Base-by-base conservation (phyloP, 2,113 vertebrate species). In the Paraplagusia blochii region DNA sequence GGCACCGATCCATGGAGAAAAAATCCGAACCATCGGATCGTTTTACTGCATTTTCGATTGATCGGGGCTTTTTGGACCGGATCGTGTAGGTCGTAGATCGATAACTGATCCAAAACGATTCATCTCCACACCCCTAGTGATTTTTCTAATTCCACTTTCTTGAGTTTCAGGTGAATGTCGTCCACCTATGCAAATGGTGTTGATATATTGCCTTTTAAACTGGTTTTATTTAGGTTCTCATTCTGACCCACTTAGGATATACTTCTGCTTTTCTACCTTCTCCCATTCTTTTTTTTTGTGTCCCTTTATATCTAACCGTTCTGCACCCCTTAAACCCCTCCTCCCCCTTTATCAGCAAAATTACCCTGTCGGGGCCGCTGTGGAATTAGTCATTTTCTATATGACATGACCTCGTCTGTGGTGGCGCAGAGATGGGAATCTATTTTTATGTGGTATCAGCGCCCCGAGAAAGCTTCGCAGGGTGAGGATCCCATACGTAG, bases 311-410 rank as follows among this genome's bases (percentile, higher is more conserved):
- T 69, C 74, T 79, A 77, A 81, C 50, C 42, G 74, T 69, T 72
- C 68, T 72, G 53, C 43, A 29, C 77, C 79, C 66, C 58, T 44
- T n/a, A 53, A 45, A 61, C 58, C 72, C 83, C 65, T 66, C 73
- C 72, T 61, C 79, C 57, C 68, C 75, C 80, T 85, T 83, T 85
- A 85, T 85, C 84, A 86, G 81, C 84, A 79, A 84, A 88, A 85
- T 85, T 74, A 85, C 81, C 72, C 81, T 83, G 78, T 83, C 73
- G 63, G 64, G 72, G 73, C 58, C 60, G 68, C 81, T 80, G 76
- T 36, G 58, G 80, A 81, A 88, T 89, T 85, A 82, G 78, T 89
- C 81, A 88, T 89, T 88, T 84, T 85, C 78, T 82, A 83, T 81
- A 81, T 83, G 80, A 83, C 85, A 81, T 77, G 77, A 88, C 87